Percentiles rank a stretch among this genome's conserved stretches.
Conservation (phyloP, 2,888 invertebrate species). For the Diarsia dahlii region DNA sequence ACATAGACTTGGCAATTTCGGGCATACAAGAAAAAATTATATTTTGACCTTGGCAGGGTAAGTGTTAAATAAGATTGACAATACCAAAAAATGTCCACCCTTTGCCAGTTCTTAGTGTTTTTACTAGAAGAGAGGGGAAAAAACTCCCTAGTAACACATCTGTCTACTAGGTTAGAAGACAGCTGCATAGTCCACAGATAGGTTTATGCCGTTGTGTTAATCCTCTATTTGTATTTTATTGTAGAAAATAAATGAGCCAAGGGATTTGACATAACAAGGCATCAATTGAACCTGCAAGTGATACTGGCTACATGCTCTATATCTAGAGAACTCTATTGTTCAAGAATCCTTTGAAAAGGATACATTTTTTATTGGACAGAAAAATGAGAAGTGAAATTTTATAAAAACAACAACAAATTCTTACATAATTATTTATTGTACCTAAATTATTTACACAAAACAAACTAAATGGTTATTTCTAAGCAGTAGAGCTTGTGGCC, state of each 20-base stretch:
- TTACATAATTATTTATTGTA: slow-evolving; percentile 57
- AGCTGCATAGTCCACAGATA: not conserved
- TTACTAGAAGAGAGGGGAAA: not conserved
- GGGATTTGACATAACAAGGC: not conserved
- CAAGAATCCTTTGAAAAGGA: not conserved
- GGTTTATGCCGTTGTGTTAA: not conserved
- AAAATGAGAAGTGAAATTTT: not conserved
- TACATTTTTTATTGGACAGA: not conserved
- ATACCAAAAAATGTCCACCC: too few species aligned
- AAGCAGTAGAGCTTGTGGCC: slow-evolving; percentile 52
- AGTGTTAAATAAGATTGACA: too few species aligned
- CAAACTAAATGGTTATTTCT: slow-evolving; percentile 30
- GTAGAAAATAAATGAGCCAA: not conserved
- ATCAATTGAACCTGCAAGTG: not conserved
- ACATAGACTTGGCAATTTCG: too few species aligned
- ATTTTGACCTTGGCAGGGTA: too few species aligned
- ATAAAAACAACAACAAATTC: slow-evolving; percentile 11
- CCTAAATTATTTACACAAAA: slow-evolving; percentile 68
- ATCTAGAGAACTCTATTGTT: not conserved
- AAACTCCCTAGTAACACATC: not conserved
- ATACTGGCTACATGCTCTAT: not conserved
- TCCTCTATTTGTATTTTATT: not conserved
- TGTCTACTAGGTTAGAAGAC: not conserved
- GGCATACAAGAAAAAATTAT: too few species aligned
- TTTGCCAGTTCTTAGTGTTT: too few species aligned